Conservation (phyloP, 1,140 invertebrate genomes). For the Meloidogyne hapla region DNA sequence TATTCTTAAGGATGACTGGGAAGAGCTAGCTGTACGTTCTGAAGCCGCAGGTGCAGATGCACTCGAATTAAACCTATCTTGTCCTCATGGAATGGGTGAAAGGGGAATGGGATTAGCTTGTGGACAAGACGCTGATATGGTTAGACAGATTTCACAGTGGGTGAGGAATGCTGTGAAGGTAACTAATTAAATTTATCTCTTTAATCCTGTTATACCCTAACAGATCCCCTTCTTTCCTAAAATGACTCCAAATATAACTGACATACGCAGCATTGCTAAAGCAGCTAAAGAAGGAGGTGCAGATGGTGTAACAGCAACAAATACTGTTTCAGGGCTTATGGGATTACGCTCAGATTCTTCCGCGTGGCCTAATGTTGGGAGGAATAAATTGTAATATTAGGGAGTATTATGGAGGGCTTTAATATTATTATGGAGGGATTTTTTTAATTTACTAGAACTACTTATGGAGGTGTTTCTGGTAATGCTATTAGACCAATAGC, state of each 20-base stretch:
- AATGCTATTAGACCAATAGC: conserved; percentile 91
- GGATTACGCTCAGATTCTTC: conserved; percentile 75
- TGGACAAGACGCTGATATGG: conserved; percentile 85
- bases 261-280: conserved; percentile 81
- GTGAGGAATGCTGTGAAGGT: conserved; percentile 69
- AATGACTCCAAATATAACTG: conserved; percentile 93
- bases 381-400: conserved; percentile 67
- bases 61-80: conserved; percentile 90
- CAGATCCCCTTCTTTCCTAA: conserved; percentile 97
- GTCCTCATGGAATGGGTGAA: conserved; percentile 97
- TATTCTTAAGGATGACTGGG: conserved; percentile 76
- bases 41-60: conserved; percentile 83
- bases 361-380: conserved; percentile 87
- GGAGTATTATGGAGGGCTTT: too few relatives aligned
- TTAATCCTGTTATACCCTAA: conserved; percentile 69
- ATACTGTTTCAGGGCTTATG: conserved; percentile 92
- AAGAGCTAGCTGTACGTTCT: conserved; percentile 75
- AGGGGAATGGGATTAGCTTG: conserved; percentile 90
- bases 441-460: conserved; percentile 72
- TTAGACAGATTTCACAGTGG: conserved; percentile 86
- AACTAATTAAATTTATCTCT: background rate
- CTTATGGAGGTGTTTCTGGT: conserved; percentile 92
- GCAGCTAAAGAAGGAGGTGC: conserved; percentile 88
- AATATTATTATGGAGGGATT: too few relatives aligned
- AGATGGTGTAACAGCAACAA: conserved; percentile 90